Percentiles rank a stretch among this genome's conserved stretches.
These are phyloP conservation scores for Cherax destructor DNA, from an alignment of 1,140 invertebrate genomes.

Conservation along the genomic window DNA sequence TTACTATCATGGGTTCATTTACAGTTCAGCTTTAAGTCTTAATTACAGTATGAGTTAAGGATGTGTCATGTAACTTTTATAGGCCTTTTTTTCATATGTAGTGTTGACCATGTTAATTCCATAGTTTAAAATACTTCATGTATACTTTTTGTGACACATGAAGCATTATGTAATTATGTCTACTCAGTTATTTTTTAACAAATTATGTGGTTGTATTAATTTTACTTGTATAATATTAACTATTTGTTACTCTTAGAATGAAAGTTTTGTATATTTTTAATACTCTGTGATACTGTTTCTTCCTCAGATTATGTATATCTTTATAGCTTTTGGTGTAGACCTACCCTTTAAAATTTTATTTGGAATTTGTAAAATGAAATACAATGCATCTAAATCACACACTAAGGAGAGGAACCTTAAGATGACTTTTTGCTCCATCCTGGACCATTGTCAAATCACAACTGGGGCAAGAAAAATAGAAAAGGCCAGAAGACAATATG, in stretches of 20 bases:
- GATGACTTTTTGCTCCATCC: no score
- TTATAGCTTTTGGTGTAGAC: neutral
- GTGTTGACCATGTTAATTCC: neutral
- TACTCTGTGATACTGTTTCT: slow-evolving; percentile 64
- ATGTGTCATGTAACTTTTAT: neutral
- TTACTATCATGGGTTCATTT: slow-evolving; percentile 1
- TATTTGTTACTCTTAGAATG: slow-evolving; percentile 7
- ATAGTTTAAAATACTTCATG: neutral
- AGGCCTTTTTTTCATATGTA: neutral
- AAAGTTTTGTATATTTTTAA: slow-evolving; percentile 52
- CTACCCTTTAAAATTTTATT: neutral
- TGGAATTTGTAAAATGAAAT: neutral
- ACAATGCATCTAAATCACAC: no score
- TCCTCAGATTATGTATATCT: slow-evolving; percentile 10
- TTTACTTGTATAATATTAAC: slow-evolving; percentile 13
- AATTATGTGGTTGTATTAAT: slow-evolving; percentile 43
- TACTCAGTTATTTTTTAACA: neutral
- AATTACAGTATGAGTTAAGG: neutral
- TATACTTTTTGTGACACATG: neutral
- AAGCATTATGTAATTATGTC: neutral
- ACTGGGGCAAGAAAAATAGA: no score
- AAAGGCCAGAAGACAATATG: no score
- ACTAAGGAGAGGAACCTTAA: no score
- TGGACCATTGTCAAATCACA: no score
- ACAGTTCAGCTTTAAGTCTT: neutral